Conservation (phyloP, 2,888 invertebrate species). For the Frankliniella intonsa region DNA sequence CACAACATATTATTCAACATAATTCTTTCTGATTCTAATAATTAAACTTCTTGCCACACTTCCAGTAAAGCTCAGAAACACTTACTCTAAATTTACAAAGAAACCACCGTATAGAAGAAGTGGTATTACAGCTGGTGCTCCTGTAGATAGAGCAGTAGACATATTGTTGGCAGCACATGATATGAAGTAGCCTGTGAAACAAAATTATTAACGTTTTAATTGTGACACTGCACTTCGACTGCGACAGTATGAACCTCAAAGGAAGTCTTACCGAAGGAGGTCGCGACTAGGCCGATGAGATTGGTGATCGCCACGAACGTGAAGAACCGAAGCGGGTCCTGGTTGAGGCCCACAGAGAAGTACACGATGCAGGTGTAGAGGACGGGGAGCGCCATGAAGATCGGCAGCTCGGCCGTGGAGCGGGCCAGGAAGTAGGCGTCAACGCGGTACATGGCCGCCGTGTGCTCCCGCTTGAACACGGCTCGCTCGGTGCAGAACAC, state of each 20-base stretch:
- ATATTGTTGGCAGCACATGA: conserved; percentile 79
- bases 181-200: conserved; percentile 75
- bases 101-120: conserved; percentile 93
- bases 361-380: conserved; percentile 79
- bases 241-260: too few species aligned
- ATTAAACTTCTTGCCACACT: background rate
- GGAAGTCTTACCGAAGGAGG: conserved; percentile 69
- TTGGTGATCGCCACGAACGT: conserved; percentile 67
- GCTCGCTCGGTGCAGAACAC: conserved; percentile 87
- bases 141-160: conserved; percentile 83
- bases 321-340: conserved; percentile 64
- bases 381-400: conserved; percentile 76
- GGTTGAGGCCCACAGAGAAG: conserved; percentile 81
- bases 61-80: conserved; percentile 34
- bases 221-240: too few species aligned
- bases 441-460: conserved; percentile 84
- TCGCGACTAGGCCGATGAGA: conserved; percentile 80
- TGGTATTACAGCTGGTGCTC: conserved; percentile 88
- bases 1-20: background rate
- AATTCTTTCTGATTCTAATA: background rate
- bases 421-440: conserved; percentile 89
- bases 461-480: conserved; percentile 81
- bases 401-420: conserved; percentile 81
- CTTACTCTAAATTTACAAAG: conserved; percentile 83
- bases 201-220: conserved; percentile 28